Evolutionary conservation across 2,113 vertebrate genomes (phyloP).

Genomic region (Callorhinus ursinus): DNA sequence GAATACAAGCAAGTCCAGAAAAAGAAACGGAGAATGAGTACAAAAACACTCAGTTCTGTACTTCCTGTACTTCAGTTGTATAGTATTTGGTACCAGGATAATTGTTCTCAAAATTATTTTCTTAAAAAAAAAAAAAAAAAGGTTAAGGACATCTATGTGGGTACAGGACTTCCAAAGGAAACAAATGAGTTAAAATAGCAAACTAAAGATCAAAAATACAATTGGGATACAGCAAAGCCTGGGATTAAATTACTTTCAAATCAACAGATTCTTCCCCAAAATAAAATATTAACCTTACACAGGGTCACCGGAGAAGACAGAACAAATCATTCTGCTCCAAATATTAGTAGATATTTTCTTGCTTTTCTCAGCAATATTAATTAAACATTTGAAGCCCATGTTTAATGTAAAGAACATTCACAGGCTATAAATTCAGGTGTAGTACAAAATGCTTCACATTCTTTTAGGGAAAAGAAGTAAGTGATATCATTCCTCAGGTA

Average conservation of each 20-base stretch:
- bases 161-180: conserved; percentile 16
- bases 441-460: background rate
- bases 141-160: background rate
- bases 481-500: background rate
- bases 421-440: background rate
- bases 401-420: conserved; percentile 12
- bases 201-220: background rate
- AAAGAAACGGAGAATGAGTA: background rate
- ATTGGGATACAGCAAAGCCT: background rate
- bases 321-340: background rate
- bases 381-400: background rate
- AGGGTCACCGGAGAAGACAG: background rate
- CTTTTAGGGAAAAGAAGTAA: background rate
- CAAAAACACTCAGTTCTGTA: background rate
- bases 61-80: background rate
- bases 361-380: conserved; percentile 13
- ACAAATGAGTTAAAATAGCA: conserved; percentile 6
- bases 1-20: background rate
- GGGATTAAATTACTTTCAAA: conserved; percentile 18
- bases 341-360: background rate
- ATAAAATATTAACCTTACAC: background rate
- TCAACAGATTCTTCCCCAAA: conserved; percentile 22
- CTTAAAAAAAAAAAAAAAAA: background rate
- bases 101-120: background rate
- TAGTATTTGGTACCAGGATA: background rate